phyloP scores from a whole-genome alignment of 2,888 invertebrate genomes.

The Agrilus biguttatus region DNA sequence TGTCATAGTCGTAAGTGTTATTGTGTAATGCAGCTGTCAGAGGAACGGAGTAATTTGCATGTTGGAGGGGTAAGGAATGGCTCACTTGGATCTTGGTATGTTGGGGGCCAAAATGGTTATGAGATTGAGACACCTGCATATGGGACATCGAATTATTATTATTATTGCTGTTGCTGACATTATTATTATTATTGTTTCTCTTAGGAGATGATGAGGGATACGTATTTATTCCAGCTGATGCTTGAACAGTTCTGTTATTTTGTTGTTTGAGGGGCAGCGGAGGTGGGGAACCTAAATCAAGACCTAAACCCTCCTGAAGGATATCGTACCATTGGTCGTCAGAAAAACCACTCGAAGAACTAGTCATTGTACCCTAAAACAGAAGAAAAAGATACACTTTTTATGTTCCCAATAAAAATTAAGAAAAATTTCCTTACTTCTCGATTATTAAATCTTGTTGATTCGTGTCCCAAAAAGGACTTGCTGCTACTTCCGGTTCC shows the following conservation, averaged over 20 bases:
- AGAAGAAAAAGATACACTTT: slow-evolving; percentile 14
- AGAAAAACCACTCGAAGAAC: slow-evolving; percentile 48
- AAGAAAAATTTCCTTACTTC: slow-evolving; percentile 7
- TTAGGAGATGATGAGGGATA: slow-evolving; percentile 29
- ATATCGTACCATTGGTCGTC: slow-evolving; percentile 52
- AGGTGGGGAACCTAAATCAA: slow-evolving; percentile 36
- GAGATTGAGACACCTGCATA: slow-evolving; percentile 21
- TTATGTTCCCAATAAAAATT: not conserved
- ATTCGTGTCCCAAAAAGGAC: slow-evolving; percentile 21
- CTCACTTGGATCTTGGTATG: slow-evolving; percentile 31
- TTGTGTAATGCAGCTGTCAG: slow-evolving; percentile 28
- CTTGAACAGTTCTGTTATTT: slow-evolving; percentile 4
- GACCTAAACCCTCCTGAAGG: slow-evolving; percentile 32
- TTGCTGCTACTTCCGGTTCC: slow-evolving; percentile 56
- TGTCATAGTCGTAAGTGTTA: slow-evolving; percentile 26
- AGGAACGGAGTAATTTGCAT: slow-evolving; percentile 28
- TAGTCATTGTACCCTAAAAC: slow-evolving; percentile 42
- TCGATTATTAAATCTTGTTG: slow-evolving; percentile 11
- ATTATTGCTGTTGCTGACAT: not conserved
- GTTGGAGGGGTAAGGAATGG: slow-evolving; percentile 31
- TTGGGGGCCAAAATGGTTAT: slow-evolving; percentile 26
- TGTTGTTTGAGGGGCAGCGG: slow-evolving; percentile 35
- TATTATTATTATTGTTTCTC: slow-evolving; percentile 16
- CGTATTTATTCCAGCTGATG: slow-evolving; percentile 19
- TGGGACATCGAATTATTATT: slow-evolving; percentile 12